Evolutionary conservation across 1,140 invertebrate genomes (phyloP).

Genomic region (Scaptodrosophila lebanonensis): DNA sequence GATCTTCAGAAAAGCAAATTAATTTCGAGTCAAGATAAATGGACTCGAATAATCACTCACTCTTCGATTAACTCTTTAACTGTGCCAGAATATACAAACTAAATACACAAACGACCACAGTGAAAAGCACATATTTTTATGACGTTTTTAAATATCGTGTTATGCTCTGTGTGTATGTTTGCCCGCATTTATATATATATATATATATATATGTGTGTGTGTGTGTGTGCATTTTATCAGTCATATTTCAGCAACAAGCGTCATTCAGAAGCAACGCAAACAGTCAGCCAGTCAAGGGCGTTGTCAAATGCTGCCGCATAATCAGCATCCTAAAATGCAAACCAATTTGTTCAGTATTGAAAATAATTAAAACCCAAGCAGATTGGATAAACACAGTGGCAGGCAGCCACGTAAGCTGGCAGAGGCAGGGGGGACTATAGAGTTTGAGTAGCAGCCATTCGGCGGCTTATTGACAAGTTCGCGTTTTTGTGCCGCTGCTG

Average conservation of each 20-base stretch:
- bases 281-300: not conserved
- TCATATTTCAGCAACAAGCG: constrained; percentile 39
- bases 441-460: not conserved
- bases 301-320: constrained; percentile 52
- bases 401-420: no score
- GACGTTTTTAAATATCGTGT: no score
- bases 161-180: no score
- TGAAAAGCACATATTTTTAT: constrained; percentile 53
- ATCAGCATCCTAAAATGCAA: constrained; percentile 69
- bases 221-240: no score
- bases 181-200: no score
- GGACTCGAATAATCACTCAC: no score
- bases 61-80: no score
- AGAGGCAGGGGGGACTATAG: constrained; percentile 3
- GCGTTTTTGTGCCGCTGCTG: not conserved
- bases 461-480: constrained; percentile 52
- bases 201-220: no score
- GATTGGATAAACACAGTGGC: no score
- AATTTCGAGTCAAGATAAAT: no score
- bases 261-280: not conserved
- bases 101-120: constrained; percentile 55
- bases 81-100: no score
- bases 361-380: constrained; percentile 73
- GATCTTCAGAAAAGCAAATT: no score
- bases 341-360: constrained; percentile 75